Evolutionary conservation across 2,888 invertebrate genomes (phyloP), one percentile per base, ranked within the genome.

Genomic region (Oeneis ivallda): DNA sequence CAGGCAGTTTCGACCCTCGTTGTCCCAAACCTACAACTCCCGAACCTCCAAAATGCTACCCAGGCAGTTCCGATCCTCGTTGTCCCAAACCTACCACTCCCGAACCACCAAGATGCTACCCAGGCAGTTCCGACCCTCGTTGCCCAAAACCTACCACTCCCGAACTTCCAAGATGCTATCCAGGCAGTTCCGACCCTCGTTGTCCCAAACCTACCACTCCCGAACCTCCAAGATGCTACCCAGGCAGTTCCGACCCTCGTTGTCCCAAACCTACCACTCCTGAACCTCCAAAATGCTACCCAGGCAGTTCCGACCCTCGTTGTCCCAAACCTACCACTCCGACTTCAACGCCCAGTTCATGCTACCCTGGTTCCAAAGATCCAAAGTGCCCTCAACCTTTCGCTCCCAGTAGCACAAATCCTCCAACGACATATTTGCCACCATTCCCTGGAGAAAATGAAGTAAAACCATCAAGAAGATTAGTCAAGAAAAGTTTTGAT

Each of bases 381-480:
- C 81, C 85, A 2, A 67, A 79, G 15, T 87, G 86, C 67, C 79
- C 82, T 15, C 68, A 61, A 52, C 61, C 61, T 43, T 84, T 92
- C 78, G 83, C 89, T 67, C 83, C 87, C 34, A 85, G 85, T 68
- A 85, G 89, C 73, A 83, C 87, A 37, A 85, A 87, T 70, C 84
- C 92, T 70, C 86, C 92, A 67, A 82, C 88, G 1, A 89, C 90
- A 10, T 93, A 92, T 70, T 79, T 92, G 41, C 92, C 92, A 7
- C 92, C 92, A 11, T 87, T 89, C 73, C 86, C 89, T 0, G 78
- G 78, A 62, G 87, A 85, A 70, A 90, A 91, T 73, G 89, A 90
- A 80, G 74, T 89, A 1, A 82, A 82, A 66, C 76, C 86, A 6
- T 69, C 74, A 15, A 80, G 83, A 62, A 83, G 82, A 77, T 72